Evolutionary conservation across 2,113 vertebrate species (phyloP), one percentile per base, ranked within the genome.

Genomic region (Aplodontia rufa): DNA sequence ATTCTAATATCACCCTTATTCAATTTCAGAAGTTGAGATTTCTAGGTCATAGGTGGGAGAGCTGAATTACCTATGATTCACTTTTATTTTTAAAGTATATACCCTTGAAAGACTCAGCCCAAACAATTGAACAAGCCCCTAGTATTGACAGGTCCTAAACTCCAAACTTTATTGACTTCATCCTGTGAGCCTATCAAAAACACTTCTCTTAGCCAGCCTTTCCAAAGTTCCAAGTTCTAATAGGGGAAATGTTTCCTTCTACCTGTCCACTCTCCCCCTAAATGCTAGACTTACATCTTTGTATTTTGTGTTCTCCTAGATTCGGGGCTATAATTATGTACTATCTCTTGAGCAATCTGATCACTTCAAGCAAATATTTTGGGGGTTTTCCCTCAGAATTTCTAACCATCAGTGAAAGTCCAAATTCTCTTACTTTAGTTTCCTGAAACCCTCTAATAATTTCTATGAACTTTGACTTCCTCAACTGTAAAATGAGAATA

Each of bases 21-120:
- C 55, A 80, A 3, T 80, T 91, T 91, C 24, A 93, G 80, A 24
- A 79, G 91, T 2, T 85, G 42, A 51, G 37, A 51, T 83, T 60
- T 85, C 78, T 81, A 80, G 66, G 32, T 14, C 30, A 24, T 14
- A 69, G 47, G n/a, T 62, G 35, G 8, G 9, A 80, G 64, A 24
- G 3, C 6, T 69, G 19, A 7, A 88, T 55, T 68, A 74, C 30
- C 76, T 79, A n/a, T 24, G 12, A 8, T 85, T 88, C 49, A 91
- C 17, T 60, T 81, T 92, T 81, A 32, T 74, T 89, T 80, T 87
- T 89, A 62, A 78, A 91, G 35, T 74, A 20, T 85, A 79, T 60
- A 9, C 19, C 32, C 47, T 79, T 85, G 30, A 45, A 42, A 17
- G 24, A 88, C 8, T 55, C 64, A 74, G 28, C 16, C 40, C 87